These are phyloP conservation scores for Metaphire vulgaris DNA, from an alignment of 1,140 invertebrate genomes.

Conservation along the genomic window DNA sequence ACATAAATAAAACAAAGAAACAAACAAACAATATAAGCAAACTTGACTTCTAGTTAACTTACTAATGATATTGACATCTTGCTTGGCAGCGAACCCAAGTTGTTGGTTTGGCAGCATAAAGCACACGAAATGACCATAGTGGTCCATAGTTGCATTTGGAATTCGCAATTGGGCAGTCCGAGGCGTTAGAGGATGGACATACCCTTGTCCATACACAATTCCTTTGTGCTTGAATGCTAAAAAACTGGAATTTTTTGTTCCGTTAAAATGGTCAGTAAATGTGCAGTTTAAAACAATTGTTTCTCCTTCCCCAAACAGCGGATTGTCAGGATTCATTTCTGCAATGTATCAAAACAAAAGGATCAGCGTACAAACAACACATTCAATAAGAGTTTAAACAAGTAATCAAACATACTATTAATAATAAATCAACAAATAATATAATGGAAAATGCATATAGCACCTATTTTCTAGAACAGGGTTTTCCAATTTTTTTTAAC, in stretches of 20 bases:
- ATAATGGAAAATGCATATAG: no score
- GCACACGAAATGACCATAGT: background rate
- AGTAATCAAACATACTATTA: no score
- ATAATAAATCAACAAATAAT: no score
- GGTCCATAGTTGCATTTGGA: background rate
- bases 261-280: background rate
- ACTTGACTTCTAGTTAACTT: no score
- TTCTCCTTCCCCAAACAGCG: background rate
- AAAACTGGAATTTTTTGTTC: background rate
- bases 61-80: background rate
- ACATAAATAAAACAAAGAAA: no score
- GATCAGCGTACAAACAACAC: no score
- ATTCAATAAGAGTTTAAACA: no score
- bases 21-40: no score
- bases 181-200: background rate
- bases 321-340: background rate
- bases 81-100: background rate
- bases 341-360: no score
- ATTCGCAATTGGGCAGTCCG: background rate
- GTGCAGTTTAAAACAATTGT: background rate
- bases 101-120: background rate
- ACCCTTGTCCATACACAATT: background rate
- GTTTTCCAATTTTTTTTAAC: no score
- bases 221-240: background rate
- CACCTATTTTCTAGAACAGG: no score